phyloP scores from a whole-genome alignment of 2,113 vertebrate species.

The Gasterosteus aculeatus region DNA sequence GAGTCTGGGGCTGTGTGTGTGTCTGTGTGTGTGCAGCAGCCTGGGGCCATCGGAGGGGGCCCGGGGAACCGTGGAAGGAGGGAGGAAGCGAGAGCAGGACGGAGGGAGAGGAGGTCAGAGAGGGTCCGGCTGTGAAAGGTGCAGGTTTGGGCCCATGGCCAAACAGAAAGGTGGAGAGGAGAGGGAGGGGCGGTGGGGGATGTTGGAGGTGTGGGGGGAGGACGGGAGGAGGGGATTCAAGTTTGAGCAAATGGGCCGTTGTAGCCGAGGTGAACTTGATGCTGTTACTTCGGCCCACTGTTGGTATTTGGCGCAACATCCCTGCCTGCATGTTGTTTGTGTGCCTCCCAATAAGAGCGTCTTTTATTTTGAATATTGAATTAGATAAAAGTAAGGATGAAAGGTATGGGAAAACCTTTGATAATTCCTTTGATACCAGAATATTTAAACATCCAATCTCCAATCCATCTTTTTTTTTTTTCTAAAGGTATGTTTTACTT shows the following conservation, averaged over 20 bases:
- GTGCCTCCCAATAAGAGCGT: not conserved
- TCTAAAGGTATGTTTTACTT: not conserved
- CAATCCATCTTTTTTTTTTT: not conserved
- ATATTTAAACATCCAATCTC: not conserved
- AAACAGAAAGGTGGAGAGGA: constrained; percentile 64
- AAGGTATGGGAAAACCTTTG: not conserved
- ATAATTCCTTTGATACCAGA: not conserved
- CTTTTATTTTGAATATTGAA: not conserved
- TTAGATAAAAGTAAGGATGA: constrained; percentile 1
- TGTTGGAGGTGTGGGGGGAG: not conserved
- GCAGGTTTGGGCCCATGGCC: constrained; percentile 73
- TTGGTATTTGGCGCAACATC: not conserved
- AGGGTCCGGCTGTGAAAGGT: constrained; percentile 75
- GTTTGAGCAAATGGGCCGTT: constrained; percentile 14
- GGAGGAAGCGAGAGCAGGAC: constrained; percentile 58
- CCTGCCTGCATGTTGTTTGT: not conserved
- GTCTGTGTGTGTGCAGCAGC: constrained; percentile 62
- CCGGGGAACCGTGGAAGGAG: constrained; percentile 73
- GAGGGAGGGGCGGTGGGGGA: not conserved
- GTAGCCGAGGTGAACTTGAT: constrained; percentile 1
- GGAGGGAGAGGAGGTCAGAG: constrained; percentile 72
- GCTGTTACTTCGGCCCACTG: not conserved
- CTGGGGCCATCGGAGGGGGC: constrained; percentile 79
- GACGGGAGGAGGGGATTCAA: constrained; percentile 6
- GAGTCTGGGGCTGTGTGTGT: constrained; percentile 69